Evolutionary conservation across 2,797 vertebrate species (phyloP).

Genomic region (Tapera naevia): DNA sequence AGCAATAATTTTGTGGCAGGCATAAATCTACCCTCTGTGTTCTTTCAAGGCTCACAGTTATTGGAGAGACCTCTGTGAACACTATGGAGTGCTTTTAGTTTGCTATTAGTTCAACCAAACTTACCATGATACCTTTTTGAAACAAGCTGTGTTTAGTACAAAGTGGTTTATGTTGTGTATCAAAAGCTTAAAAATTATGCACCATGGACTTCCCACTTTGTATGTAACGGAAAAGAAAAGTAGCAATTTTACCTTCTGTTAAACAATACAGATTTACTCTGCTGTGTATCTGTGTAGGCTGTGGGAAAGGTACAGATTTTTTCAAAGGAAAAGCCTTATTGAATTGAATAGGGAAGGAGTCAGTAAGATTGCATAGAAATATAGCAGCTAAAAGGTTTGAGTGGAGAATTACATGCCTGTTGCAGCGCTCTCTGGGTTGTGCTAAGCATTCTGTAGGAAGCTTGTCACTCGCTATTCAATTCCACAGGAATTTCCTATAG

Average conservation of each 20-base stretch:
- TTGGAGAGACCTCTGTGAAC: not conserved
- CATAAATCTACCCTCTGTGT: not conserved
- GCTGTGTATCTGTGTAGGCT: not conserved
- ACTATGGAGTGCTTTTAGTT: not conserved
- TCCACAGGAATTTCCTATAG: not conserved
- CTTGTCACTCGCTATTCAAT: not conserved
- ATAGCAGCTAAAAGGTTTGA: not conserved
- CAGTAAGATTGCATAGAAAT: not conserved
- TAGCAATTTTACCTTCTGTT: not conserved
- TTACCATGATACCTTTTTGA: not conserved
- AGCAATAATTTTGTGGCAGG: not conserved
- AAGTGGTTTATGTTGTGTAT: conserved; percentile 6
- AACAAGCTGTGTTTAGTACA: not conserved
- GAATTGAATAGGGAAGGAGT: not conserved
- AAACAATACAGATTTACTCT: not conserved
- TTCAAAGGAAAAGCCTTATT: not conserved
- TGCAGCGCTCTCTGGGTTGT: not conserved
- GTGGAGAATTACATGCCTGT: not conserved
- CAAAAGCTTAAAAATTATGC: conserved; percentile 8
- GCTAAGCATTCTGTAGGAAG: not conserved
- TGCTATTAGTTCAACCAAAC: not conserved
- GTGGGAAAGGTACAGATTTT: not conserved
- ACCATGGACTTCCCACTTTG: not conserved
- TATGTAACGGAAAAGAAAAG: not conserved
- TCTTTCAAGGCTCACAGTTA: not conserved